These are phyloP conservation scores for Lamprologus speciosus DNA, from an alignment of 2,113 vertebrate species.

Conservation along the genomic window DNA sequence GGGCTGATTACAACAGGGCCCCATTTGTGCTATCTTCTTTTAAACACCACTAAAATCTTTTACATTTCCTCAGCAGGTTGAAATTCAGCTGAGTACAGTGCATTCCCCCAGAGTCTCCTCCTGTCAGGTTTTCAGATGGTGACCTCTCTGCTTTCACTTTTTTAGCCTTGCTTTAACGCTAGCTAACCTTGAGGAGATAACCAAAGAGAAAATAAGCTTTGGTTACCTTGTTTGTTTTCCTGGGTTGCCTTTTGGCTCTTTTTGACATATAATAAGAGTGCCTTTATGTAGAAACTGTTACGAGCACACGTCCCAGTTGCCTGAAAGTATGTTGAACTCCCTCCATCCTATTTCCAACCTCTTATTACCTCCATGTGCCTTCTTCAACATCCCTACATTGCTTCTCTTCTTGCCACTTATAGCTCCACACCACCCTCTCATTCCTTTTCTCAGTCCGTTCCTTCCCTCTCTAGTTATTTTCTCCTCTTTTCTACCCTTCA, in stretches of 20 bases:
- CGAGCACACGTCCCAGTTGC: neutral
- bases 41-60: constrained; percentile 69
- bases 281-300: constrained; percentile 27
- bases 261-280: constrained; percentile 35
- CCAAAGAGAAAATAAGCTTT: neutral
- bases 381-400: neutral
- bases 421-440: neutral
- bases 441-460: neutral
- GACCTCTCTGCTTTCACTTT: neutral
- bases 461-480: neutral
- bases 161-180: neutral
- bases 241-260: constrained; percentile 29
- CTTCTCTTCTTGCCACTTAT: neutral
- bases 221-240: constrained; percentile 29
- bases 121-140: neutral
- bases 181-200: neutral
- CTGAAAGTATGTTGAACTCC: neutral
- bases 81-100: constrained; percentile 29
- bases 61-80: constrained; percentile 65
- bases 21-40: constrained; percentile 55
- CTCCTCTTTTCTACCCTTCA: neutral
- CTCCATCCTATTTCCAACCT: neutral
- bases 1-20: constrained; percentile 43
- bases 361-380: neutral
- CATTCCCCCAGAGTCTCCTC: neutral